phyloP scores from a whole-genome alignment of 1,140 invertebrate genomes.

The Bicyclus anynana region DNA sequence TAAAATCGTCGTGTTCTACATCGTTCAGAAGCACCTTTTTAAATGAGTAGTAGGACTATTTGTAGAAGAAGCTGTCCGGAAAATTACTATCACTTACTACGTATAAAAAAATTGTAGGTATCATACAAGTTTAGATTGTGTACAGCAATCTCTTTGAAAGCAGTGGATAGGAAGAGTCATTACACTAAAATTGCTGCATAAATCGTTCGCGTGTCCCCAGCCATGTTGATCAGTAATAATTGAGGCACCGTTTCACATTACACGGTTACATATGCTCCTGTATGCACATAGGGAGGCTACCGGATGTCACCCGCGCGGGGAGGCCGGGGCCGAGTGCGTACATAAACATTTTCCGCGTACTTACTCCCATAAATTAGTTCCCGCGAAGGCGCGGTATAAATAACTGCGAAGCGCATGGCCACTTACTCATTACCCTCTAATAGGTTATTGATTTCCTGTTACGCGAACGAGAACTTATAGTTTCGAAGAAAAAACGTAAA shows the following conservation, averaged over 20 bases:
- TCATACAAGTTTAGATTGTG: neutral
- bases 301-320: constrained; percentile 59
- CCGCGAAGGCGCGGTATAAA: constrained; percentile 68
- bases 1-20: too few species aligned
- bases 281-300: constrained; percentile 30
- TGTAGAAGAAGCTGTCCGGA: too few species aligned
- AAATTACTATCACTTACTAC: too few species aligned
- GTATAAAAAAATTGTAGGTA: too few species aligned
- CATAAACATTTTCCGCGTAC: constrained; percentile 75
- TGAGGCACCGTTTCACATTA: constrained; percentile 24
- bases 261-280: constrained; percentile 22
- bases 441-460: neutral
- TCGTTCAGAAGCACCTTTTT: too few species aligned
- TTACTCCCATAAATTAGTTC: constrained; percentile 75
- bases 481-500: too few species aligned
- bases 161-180: constrained; percentile 10
- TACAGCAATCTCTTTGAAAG: neutral
- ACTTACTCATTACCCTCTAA: constrained; percentile 48
- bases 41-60: too few species aligned
- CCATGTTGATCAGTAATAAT: constrained; percentile 33
- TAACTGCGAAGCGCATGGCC: constrained; percentile 53
- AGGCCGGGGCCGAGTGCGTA: constrained; percentile 41
- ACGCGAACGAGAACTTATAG: neutral
- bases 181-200: constrained; percentile 22
- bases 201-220: constrained; percentile 24